Evolutionary conservation across 1,140 invertebrate genomes (phyloP).

Genomic region (Helicoverpa zea): DNA sequence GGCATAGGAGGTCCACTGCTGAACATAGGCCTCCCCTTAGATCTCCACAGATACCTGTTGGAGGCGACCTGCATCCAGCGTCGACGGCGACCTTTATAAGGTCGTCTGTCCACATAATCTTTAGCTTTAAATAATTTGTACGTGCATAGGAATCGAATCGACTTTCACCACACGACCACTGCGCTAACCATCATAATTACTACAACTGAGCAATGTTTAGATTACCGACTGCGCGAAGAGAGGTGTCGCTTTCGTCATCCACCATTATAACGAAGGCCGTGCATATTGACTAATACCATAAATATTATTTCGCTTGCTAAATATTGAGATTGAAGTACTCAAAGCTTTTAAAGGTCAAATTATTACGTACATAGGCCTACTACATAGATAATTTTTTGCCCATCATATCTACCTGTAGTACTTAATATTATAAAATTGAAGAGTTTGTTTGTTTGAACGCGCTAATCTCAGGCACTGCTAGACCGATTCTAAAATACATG

Average conservation of each 20-base stretch:
- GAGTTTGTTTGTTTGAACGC: no score
- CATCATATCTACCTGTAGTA: neutral
- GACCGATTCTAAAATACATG: neutral
- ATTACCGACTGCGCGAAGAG: neutral
- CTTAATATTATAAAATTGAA: neutral
- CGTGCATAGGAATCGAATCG: no score
- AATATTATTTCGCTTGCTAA: neutral
- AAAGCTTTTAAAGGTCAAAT: no score
- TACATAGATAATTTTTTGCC: no score
- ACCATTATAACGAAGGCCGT: neutral
- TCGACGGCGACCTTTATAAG: no score
- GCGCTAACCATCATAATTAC: neutral
- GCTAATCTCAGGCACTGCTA: neutral
- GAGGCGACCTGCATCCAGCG: no score
- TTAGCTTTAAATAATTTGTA: no score
- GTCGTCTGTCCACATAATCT: no score
- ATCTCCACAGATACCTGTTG: no score
- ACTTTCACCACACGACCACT: neutral
- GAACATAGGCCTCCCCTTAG: no score
- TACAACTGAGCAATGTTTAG: neutral
- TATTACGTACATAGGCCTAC: no score
- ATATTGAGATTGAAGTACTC: neutral
- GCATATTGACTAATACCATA: neutral
- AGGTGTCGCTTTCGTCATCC: neutral
- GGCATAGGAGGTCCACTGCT: no score